Base-by-base conservation (phyloP, 2,888 invertebrate genomes). In the Glaucopsyche alexis region DNA sequence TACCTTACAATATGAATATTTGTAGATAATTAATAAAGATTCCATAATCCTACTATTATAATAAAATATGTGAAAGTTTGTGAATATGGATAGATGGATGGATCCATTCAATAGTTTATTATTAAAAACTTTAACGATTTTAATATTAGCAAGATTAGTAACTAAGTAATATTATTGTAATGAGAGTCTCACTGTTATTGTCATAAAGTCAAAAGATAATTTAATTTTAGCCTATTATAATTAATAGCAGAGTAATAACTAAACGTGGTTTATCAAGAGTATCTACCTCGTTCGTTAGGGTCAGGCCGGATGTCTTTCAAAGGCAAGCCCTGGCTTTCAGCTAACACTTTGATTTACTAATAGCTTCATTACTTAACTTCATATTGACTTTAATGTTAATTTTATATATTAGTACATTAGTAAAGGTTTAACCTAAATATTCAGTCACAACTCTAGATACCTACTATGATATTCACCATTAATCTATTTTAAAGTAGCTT, bases 281-380 rank as follows among this genome's bases (percentile, higher is more conserved):
- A 75, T 40, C 55, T 73, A 75, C 73, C 77, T 49, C 29, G 69
- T 49, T 69, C 84, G 85, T 87, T 86, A 84, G 78, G 79, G 78
- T 29, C 9, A 49, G 29, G 72, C 64, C 78, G 78, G 81, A 81
- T 83, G 82, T 84, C 85, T 81, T 79, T 80, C 80, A 80, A 81
- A 82, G 80, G 82, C 81, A 84, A 79, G 75, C 79, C 78, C 80
- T 83, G 82, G 85, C 88, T 89, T 87, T 87, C 85, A 87, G 84
- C 84, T 86, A 87, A 84, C 84, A 81, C 81, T 79, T 79, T 85
- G 85, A 85, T 85, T 87, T 82, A 82, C 40, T 14, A 69, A 47
- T 47, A 55, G 45, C 40, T 50, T 65, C 16, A 29, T 29, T 29
- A 2, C 29, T 29, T 29, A 3, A 13, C 47, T 69, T 52, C 16